Conservation (phyloP, 2,888 invertebrate genomes). For the Drosophila ustulata region DNA sequence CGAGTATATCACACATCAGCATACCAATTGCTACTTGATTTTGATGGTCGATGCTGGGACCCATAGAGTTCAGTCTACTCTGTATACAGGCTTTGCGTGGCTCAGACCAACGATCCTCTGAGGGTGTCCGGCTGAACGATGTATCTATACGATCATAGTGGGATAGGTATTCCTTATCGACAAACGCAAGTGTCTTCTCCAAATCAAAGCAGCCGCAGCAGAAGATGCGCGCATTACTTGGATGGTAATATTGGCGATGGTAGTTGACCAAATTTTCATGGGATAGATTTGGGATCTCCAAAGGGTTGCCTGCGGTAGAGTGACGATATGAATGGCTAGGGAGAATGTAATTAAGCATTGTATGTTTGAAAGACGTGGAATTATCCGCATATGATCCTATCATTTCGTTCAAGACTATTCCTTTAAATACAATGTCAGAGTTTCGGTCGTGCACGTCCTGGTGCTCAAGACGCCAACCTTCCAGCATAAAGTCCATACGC, state of each 20-base stretch:
- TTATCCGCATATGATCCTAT: conserved; percentile 98
- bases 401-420: conserved; percentile 99
- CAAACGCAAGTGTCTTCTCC: conserved; percentile 90
- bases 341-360: conserved; percentile 88
- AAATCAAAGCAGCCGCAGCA: conserved; percentile 96
- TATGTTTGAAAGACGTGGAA: conserved; percentile 91
- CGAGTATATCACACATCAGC: conserved; percentile 91
- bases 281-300: conserved; percentile 93
- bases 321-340: conserved; percentile 95
- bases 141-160: conserved; percentile 87
- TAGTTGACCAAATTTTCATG: conserved; percentile 92
- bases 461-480: conserved; percentile 97
- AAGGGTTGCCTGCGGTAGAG: conserved; percentile 95
- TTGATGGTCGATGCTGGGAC: conserved; percentile 92
- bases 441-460: conserved; percentile 89
- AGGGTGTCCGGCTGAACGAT: conserved; percentile 89
- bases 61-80: conserved; percentile 92
- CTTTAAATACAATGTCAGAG: conserved; percentile 93
- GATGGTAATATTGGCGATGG: conserved; percentile 95
- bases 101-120: conserved; percentile 90
- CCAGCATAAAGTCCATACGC: conserved; percentile 95
- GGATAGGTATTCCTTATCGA: conserved; percentile 90
- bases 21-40: conserved; percentile 93
- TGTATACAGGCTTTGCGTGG: conserved; percentile 88
- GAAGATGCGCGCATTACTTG: conserved; percentile 95